These are phyloP conservation scores for Mionectes macconnelli DNA, from an alignment of 2,113 vertebrate species.

Conservation along the genomic window DNA sequence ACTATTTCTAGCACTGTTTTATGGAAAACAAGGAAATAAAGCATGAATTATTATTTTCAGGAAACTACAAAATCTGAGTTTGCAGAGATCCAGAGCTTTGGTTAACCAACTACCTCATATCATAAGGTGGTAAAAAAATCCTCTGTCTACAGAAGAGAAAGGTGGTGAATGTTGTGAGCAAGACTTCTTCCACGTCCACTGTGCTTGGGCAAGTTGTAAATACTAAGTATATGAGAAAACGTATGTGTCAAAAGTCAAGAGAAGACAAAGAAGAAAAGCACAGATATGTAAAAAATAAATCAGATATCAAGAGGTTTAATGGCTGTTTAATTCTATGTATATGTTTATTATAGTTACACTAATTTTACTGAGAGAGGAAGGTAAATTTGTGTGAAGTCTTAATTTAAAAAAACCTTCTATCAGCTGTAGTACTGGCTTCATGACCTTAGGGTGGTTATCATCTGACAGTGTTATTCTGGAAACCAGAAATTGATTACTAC, in stretches of 20 bases:
- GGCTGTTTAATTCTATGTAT: neutral
- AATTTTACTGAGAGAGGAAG: neutral
- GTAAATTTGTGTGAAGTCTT: neutral
- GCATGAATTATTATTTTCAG: neutral
- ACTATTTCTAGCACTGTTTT: neutral
- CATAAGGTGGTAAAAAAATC: neutral
- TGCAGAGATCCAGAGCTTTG: neutral
- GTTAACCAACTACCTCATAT: neutral
- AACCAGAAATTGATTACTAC: neutral
- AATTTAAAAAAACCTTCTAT: neutral
- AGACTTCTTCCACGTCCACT: neutral
- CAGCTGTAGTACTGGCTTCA: neutral
- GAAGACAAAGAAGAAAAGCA: neutral
- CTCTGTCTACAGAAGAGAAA: neutral
- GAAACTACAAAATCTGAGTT: neutral
- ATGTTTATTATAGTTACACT: neutral
- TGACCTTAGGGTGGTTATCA: neutral
- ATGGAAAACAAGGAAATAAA: neutral
- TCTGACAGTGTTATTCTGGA: neutral
- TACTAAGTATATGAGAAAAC: neutral
- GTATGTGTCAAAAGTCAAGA: neutral
- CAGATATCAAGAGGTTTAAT: neutral
- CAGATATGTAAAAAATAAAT: neutral
- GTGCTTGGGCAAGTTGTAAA: neutral
- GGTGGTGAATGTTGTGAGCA: neutral